Evolutionary conservation across 2,888 invertebrate genomes (phyloP), one percentile per base, ranked within the genome.

Genomic region (Cantharis rufa): DNA sequence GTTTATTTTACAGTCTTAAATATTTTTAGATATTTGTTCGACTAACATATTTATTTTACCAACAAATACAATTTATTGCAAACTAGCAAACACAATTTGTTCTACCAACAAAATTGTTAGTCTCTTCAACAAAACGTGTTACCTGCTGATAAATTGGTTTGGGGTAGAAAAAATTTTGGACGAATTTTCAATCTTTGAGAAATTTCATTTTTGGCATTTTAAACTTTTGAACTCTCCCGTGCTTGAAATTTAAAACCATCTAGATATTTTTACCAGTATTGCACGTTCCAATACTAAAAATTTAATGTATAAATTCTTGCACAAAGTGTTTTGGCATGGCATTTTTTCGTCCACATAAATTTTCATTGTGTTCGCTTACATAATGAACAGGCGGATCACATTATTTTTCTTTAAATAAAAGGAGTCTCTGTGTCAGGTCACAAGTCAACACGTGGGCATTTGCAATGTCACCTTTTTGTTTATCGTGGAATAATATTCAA

Each of bases 401-500:
- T 63, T 68, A 61, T 72, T 48, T 72, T 72, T 66, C 18, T 73
- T 16, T 73, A 28, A 32, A 66, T 32, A 32, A 69, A 32, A 69
- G 32, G 13, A 32, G 69, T 15, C 32, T 15, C 10, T 21, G 15
- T 24, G 68, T n/a, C 72, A 48, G 72, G 72, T 72, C 72, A 68
- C 61, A 48, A 72, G 72, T 72, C 61, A 72, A 32, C 64, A 72
- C 61, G 72, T 72, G 68, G 72, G 72, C 24, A 68, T 72, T 66
- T 69, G 69, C 32, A 69, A 32, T 72, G 72, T 72, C 64, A 61
- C 48, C 16, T 61, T 15, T 72, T 71, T 71, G 28, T 15, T 66
- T 68, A 15, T 72, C 28, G 21, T 18, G 16, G 32, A 64, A 63
- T 61, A 64, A 72, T 66, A 18, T 48, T 48, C 48, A 68, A 32